A percentile compares a stretch with the other conserved stretches of the same genome.
Conservation (phyloP, 2,888 invertebrate genomes). For the Aplocera efformata region DNA sequence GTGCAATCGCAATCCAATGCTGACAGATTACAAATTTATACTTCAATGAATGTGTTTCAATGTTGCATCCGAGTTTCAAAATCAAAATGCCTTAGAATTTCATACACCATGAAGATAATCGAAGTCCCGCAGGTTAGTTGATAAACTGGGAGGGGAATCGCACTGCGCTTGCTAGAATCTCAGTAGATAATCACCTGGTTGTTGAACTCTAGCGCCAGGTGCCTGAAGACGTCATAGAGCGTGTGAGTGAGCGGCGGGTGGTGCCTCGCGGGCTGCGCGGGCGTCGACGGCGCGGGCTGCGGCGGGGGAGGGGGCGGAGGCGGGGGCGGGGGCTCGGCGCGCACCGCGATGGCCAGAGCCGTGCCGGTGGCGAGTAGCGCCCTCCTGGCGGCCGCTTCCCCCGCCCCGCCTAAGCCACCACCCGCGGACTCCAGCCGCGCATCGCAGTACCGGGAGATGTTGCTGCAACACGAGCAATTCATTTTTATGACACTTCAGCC, state of each 20-base stretch:
- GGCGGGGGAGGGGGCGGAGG: constrained; percentile 38
- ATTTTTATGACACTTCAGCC: constrained; percentile 7
- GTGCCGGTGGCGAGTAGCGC: constrained; percentile 84
- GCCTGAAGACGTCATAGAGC: constrained; percentile 68
- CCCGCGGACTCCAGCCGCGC: constrained; percentile 88
- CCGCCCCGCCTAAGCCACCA: constrained; percentile 89
- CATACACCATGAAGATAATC: too few relatives aligned
- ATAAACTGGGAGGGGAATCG: too few relatives aligned
- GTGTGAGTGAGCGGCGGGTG: constrained; percentile 65
- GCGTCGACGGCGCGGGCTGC: constrained; percentile 17
- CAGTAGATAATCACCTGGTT: constrained; percentile 57
- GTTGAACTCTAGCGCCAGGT: constrained; percentile 75
- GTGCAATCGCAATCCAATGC: too few relatives aligned
- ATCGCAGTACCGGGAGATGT: constrained; percentile 67
- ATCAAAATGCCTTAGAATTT: too few relatives aligned
- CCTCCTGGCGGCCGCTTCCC: constrained; percentile 86
- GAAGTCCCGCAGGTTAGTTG: too few relatives aligned
- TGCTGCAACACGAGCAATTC: constrained; percentile 32
- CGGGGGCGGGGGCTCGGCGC: constrained; percentile 32
- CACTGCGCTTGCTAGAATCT: too few relatives aligned
- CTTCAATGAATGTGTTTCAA: too few relatives aligned
- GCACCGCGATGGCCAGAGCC: constrained; percentile 67
- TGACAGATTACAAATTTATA: too few relatives aligned
- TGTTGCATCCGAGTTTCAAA: too few relatives aligned
- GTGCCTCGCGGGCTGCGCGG: constrained; percentile 34